phyloP scores from a whole-genome alignment of 2,113 vertebrate species.

The Thamnophis sirtalis region DNA sequence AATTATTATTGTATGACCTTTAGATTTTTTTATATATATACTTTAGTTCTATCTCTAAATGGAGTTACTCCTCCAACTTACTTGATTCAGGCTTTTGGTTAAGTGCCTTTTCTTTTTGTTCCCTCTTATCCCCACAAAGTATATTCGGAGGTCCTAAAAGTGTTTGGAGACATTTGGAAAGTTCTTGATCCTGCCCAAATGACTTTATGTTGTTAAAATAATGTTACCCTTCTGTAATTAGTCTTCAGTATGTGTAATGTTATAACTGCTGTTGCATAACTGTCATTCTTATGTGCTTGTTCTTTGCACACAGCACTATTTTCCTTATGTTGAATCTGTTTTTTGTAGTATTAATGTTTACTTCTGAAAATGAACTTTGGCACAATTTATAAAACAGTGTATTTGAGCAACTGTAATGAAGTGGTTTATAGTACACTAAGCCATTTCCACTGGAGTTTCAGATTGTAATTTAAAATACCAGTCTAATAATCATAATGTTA shows the following conservation, averaged over 20 bases:
- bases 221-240: conserved; percentile 54
- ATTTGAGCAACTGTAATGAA: conserved; percentile 29
- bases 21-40: conserved; percentile 31
- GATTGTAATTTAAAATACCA: conserved; percentile 25
- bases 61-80: conserved; percentile 64
- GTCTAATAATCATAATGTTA: conserved; percentile 7
- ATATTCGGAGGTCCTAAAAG: conserved; percentile 69
- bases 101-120: conserved; percentile 72
- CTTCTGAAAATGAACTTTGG: conserved; percentile 16
- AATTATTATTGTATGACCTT: conserved; percentile 68
- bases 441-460: conserved; percentile 37
- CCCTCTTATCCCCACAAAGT: conserved; percentile 50
- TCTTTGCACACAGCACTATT: conserved; percentile 46
- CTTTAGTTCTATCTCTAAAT: conserved; percentile 64
- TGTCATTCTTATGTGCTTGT: conserved; percentile 51
- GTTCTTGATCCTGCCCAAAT: conserved; percentile 62
- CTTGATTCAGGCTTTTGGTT: conserved; percentile 76
- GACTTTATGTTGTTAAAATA: conserved; percentile 62
- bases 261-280: conserved; percentile 61
- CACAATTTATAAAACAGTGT: conserved; percentile 48
- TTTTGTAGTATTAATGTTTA: conserved; percentile 35
- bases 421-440: conserved; percentile 4
- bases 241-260: conserved; percentile 42
- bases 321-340: not conserved
- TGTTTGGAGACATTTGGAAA: conserved; percentile 66